Conservation (phyloP, 2,797 vertebrate species). For the Babyrousa celebensis region DNA sequence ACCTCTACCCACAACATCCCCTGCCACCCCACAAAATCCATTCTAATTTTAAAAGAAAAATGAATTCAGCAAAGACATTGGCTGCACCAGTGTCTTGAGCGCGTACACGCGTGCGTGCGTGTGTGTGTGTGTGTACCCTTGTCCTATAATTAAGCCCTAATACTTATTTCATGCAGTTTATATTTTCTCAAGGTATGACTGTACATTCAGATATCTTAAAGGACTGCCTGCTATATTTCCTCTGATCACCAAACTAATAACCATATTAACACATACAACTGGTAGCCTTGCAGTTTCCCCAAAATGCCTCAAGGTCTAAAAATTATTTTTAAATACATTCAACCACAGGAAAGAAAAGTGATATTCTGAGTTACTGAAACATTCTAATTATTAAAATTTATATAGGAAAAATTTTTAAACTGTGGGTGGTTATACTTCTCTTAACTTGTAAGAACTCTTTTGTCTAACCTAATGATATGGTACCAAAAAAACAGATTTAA, state of each 20-base stretch:
- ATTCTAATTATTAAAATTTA: conserved; percentile 84
- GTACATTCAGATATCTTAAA: conserved; percentile 76
- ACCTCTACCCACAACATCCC: conserved; percentile 86
- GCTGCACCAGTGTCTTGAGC: conserved; percentile 60
- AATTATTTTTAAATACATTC: conserved; percentile 80
- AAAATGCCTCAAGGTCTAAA: conserved; percentile 68
- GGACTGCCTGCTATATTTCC: conserved; percentile 54
- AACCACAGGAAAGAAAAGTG: conserved; percentile 70
- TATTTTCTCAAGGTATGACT: conserved; percentile 71
- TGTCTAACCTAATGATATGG: conserved; percentile 86
- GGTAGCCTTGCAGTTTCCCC: conserved; percentile 55
- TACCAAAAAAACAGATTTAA: conserved; percentile 79
- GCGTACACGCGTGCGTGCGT: not conserved
- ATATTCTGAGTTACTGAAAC: conserved; percentile 78
- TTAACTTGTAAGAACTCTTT: conserved; percentile 83
- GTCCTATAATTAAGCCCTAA: conserved; percentile 76
- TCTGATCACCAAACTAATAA: conserved; percentile 56
- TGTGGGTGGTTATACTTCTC: conserved; percentile 74
- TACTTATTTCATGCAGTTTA: conserved; percentile 59
- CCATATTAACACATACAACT: conserved; percentile 31
- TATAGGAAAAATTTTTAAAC: conserved; percentile 78
- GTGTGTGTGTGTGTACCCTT: not conserved
- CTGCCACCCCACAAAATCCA: conserved; percentile 79
- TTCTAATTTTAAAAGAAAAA: conserved; percentile 86
- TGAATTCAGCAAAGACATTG: conserved; percentile 78